Evolutionary conservation across 2,113 vertebrate species (phyloP), one percentile per base, ranked within the genome.

Genomic region (Eclectus roratus): DNA sequence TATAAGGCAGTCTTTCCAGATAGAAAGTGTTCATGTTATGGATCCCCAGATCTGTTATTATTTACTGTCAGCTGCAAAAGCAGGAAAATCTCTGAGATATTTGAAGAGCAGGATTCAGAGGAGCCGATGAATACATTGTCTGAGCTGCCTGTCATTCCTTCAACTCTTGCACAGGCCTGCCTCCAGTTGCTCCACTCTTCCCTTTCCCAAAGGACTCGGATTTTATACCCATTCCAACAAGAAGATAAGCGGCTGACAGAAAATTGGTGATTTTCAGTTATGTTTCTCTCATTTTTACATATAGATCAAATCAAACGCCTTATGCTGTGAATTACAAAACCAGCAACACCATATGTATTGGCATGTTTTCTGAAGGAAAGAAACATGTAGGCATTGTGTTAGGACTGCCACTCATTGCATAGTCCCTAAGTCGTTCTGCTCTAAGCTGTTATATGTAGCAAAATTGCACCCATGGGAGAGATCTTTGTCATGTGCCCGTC

Each of bases 81-180:
- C 25, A 44, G 56, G 49, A 69, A 37, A 9, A 15, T 84, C 6
- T 1, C 10, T 58, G 58, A 39, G 41, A 21, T 76, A 44, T 8
- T 8, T 71, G 63, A 93, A 65, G 73, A 56, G n/a, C 37, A 64
- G 52, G 16, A 89, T 49, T 13, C 37, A 65, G 68, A 89, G 44
- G 10, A 79, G 63, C 28, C 2, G 4, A 52, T 56, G 31, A 46
- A 14, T 78, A 7, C 0, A 0, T 58, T 85, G 43, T 60, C 23
- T 47, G 80, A 89, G 66, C 64, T 71, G 87, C 23, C 39, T 55
- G 2, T 52, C 77, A 6, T 46, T 58, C 33, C n/a, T 58, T 29
- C 10, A 1, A 10, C 27, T 8, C 7, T 69, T 83, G 64, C 28
- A 7, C 41, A 80, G 52, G 7, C 19, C 68, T 9, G 24, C 25